Percentiles rank a stretch among this genome's conserved stretches.
Conservation (phyloP, 2,888 invertebrate species). For the Nasonia oneida region DNA sequence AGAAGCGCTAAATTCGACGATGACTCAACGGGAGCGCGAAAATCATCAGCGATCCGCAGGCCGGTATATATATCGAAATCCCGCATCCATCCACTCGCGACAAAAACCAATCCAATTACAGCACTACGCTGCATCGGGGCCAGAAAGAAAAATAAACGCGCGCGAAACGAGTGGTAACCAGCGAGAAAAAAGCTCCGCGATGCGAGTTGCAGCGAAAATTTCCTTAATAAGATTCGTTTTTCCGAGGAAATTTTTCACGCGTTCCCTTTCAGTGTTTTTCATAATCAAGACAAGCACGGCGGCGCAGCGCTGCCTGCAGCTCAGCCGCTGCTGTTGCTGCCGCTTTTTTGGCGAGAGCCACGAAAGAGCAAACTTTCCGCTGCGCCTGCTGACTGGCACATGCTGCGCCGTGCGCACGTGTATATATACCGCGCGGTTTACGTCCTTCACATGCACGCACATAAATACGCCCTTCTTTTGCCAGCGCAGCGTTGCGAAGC, state of each 20-base stretch:
- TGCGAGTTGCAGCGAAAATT: not conserved
- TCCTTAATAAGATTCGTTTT: slow-evolving; percentile 59
- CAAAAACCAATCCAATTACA: slow-evolving; percentile 59
- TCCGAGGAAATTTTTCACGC: slow-evolving; percentile 55
- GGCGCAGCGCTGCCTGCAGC: not conserved
- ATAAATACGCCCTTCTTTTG: not conserved
- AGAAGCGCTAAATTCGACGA: not conserved
- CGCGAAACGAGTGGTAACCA: not conserved
- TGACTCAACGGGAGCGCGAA: not conserved
- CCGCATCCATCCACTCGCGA: slow-evolving; percentile 22
- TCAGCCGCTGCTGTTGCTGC: slow-evolving; percentile 30
- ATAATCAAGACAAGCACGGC: slow-evolving; percentile 57
- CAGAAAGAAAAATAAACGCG: slow-evolving; percentile 52
- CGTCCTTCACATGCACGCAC: not conserved
- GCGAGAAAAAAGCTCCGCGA: no score
- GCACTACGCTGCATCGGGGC: not conserved
- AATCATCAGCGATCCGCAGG: not conserved
- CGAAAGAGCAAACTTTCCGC: slow-evolving; percentile 47
- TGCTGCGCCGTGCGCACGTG: not conserved
- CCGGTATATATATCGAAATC: slow-evolving; percentile 35
- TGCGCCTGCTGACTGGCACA: not conserved
- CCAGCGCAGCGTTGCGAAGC: not conserved
- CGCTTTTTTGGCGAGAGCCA: slow-evolving; percentile 44
- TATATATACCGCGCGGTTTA: not conserved
- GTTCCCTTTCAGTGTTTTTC: slow-evolving; percentile 56